Conservation (phyloP, 92 coral and sea anemone species). For the Isaurus tuberculatus region DNA sequence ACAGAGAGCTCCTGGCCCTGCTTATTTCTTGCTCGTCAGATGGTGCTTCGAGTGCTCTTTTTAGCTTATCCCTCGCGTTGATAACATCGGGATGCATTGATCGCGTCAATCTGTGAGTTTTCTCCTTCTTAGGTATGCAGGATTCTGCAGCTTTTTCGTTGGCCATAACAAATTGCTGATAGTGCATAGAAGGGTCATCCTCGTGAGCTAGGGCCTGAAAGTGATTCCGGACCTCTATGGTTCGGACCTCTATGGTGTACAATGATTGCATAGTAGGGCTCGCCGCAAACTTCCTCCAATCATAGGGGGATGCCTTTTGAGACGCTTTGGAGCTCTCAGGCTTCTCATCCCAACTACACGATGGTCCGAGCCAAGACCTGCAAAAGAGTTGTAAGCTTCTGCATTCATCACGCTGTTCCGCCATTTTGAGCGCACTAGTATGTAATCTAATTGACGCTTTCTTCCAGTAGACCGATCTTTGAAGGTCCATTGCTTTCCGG, state of each 20-base stretch:
- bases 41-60: neutral
- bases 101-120: neutral
- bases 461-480: neutral
- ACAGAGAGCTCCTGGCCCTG: neutral
- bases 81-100: neutral
- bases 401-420: neutral
- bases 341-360: neutral
- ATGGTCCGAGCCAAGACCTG: neutral
- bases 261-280: neutral
- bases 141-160: neutral
- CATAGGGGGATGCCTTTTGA: neutral
- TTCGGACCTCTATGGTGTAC: neutral
- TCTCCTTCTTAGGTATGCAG: neutral
- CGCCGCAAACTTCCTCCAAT: neutral
- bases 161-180: neutral
- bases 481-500: neutral
- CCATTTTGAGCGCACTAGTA: neutral
- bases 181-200: neutral
- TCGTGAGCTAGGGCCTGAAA: neutral
- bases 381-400: neutral
- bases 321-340: neutral
- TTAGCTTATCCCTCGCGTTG: neutral
- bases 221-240: neutral
- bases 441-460: neutral
- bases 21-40: neutral